Conservation (phyloP, 2,888 invertebrate species). For the Lepidochrysops patricia region DNA sequence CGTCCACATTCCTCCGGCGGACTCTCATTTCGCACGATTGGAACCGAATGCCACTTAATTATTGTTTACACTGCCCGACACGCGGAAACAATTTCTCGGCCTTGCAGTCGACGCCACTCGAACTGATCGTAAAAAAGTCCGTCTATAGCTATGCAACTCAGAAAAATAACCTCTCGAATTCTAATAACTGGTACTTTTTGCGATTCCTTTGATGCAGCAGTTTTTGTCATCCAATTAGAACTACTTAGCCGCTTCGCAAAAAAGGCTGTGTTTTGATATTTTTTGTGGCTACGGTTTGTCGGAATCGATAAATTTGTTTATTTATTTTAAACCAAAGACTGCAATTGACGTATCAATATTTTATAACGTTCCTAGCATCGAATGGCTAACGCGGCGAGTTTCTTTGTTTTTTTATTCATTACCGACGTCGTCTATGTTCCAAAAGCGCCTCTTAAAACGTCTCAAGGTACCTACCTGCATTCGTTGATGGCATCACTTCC, state of each 20-base stretch:
- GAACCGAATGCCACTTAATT: conserved; percentile 32
- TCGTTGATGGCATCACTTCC: background rate
- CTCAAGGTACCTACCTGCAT: too few species aligned
- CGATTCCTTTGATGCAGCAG: background rate
- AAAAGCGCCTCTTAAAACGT: background rate
- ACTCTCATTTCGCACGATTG: background rate
- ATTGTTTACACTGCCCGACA: conserved; percentile 38
- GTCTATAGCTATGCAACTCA: background rate
- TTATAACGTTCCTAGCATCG: background rate
- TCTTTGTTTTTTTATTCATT: background rate
- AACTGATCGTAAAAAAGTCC: background rate
- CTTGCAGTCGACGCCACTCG: conserved; percentile 20
- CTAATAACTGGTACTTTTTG: background rate
- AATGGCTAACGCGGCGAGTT: background rate
- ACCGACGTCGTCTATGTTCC: background rate
- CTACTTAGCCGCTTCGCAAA: background rate
- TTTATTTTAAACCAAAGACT: background rate
- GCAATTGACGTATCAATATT: background rate
- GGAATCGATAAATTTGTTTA: background rate
- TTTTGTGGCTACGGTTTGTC: background rate
- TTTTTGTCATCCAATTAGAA: background rate
- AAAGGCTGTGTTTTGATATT: background rate
- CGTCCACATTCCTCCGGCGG: background rate
- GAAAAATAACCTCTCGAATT: background rate
- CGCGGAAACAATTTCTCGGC: conserved; percentile 36